A percentile compares a stretch with the other conserved stretches of the same genome.
These are phyloP conservation scores for Sylvilagus bachmani DNA, from an alignment of 2,113 vertebrate species.

Conservation along the genomic window DNA sequence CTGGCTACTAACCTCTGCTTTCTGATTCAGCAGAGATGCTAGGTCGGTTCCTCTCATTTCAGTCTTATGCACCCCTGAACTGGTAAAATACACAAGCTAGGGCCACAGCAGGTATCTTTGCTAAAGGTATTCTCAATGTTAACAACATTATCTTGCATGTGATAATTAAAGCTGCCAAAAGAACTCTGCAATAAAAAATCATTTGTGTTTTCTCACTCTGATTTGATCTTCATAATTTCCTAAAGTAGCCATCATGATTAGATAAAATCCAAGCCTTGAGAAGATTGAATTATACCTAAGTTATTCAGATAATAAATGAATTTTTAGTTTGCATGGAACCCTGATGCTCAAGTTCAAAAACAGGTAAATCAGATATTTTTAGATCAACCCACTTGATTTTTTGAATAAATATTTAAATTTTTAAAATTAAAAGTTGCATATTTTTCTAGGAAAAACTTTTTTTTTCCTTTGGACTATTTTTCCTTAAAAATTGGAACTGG, in stretches of 20 bases:
- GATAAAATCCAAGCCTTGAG: neutral
- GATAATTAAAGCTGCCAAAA: neutral
- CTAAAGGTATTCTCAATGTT: neutral
- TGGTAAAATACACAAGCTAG: accelerated
- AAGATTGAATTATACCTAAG: neutral
- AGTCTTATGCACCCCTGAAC: neutral
- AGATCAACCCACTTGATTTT: neutral
- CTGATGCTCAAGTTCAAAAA: constrained; percentile 14
- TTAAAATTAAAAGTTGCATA: neutral
- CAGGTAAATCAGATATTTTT: neutral
- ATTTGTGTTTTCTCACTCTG: constrained; percentile 13
- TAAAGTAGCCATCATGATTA: constrained; percentile 10
- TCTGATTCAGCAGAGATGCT: neutral
- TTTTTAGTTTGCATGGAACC: neutral
- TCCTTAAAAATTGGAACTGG: neutral
- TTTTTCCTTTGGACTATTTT: neutral
- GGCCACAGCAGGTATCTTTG: neutral
- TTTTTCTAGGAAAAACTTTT: neutral
- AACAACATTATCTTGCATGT: neutral
- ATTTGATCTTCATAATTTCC: neutral
- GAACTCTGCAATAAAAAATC: neutral
- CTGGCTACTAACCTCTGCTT: neutral
- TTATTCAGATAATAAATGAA: neutral
- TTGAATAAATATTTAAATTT: neutral
- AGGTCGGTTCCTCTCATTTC: neutral